phyloP scores from a whole-genome alignment of 2,113 vertebrate genomes.

The Thunnus thynnus region DNA sequence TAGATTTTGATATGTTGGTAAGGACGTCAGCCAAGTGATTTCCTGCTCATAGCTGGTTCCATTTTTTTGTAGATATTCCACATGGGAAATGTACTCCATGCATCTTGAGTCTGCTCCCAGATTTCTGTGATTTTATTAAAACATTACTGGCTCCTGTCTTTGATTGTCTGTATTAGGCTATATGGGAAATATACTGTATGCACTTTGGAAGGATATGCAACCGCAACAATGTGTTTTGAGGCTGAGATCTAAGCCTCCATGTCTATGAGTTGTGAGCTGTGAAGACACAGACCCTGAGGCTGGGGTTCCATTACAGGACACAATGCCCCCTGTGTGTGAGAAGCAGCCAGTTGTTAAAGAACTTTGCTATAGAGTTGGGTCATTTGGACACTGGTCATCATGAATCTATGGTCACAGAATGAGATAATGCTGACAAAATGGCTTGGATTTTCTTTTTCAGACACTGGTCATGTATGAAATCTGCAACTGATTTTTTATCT shows the following conservation, averaged over 20 bases:
- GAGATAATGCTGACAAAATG: neutral
- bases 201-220: slow-evolving; percentile 16
- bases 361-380: neutral
- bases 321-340: slow-evolving; percentile 58
- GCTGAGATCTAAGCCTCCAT: slow-evolving; percentile 43
- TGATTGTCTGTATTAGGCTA: slow-evolving; percentile 8
- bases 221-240: slow-evolving; percentile 46
- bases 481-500: neutral
- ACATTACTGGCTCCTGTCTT: slow-evolving; percentile 11
- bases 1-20: slow-evolving; percentile 40
- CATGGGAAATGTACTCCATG: slow-evolving; percentile 13
- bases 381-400: slow-evolving; percentile 7
- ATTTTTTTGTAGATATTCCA: slow-evolving; percentile 3
- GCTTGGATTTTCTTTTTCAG: neutral
- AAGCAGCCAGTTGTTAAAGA: slow-evolving; percentile 35
- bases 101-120: neutral
- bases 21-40: slow-evolving; percentile 50
- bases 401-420: slow-evolving; percentile 28
- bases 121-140: slow-evolving; percentile 42
- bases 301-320: slow-evolving; percentile 53
- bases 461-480: neutral
- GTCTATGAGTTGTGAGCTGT: slow-evolving; percentile 46
- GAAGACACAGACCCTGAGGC: slow-evolving; percentile 51
- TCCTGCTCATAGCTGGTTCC: slow-evolving; percentile 30
- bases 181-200: slow-evolving; percentile 18